phyloP scores from a whole-genome alignment of 1,140 invertebrate species.

The Lanistes nyassanus region DNA sequence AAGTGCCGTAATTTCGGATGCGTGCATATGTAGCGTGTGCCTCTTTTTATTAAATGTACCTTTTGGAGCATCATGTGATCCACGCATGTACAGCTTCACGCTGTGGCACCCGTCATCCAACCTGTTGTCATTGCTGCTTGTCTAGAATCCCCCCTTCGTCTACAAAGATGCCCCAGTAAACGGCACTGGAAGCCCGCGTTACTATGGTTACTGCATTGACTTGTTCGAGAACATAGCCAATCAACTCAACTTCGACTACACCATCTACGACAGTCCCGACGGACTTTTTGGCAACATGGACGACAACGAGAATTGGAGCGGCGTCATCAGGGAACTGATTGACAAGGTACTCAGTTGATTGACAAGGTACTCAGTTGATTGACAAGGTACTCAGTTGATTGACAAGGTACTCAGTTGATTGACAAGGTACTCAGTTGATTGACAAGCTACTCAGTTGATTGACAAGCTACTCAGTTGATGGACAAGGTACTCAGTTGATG shows the following conservation, averaged over 20 bases:
- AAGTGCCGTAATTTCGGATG: no score
- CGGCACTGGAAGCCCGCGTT: slow-evolving; percentile 63
- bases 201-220: slow-evolving; percentile 94
- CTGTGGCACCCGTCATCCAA: slow-evolving; percentile 73
- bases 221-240: slow-evolving; percentile 85
- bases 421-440: no score
- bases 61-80: no score
- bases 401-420: no score
- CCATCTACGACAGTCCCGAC: slow-evolving; percentile 82
- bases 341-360: slow-evolving; percentile 75
- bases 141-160: slow-evolving; percentile 88
- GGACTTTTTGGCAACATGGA: slow-evolving; percentile 86
- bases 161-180: slow-evolving; percentile 59
- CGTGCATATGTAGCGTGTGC: no score
- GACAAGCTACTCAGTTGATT: no score
- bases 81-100: no score
- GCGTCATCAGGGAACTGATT: slow-evolving; percentile 89
- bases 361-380: no score
- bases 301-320: slow-evolving; percentile 84
- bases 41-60: no score
- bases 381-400: no score
- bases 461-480: no score
- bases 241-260: slow-evolving; percentile 89
- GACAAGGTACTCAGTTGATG: no score
- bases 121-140: background rate